phyloP scores from a whole-genome alignment of 2,797 vertebrate species.

The Gymnoscopelus braueri region DNA sequence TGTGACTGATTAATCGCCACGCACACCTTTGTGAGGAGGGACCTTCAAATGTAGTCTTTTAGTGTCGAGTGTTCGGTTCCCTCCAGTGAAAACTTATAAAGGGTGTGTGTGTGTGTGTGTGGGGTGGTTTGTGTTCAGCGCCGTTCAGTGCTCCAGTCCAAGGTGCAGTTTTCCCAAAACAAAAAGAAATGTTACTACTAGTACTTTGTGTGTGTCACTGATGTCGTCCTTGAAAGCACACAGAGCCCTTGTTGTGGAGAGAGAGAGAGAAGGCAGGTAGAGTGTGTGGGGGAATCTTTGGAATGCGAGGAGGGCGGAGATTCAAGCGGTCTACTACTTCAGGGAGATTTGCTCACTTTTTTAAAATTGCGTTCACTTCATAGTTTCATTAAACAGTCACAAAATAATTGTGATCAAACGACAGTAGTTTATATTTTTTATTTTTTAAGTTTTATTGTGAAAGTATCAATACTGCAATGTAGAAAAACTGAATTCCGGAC shows the following conservation, averaged over 20 bases:
- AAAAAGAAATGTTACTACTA: neutral
- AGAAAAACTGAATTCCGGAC: too few species aligned
- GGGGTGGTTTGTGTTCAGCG: conserved; percentile 20
- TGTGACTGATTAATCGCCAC: conserved; percentile 57
- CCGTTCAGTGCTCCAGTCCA: too few species aligned
- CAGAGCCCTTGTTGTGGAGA: conserved; percentile 19
- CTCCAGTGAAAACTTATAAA: conserved; percentile 55
- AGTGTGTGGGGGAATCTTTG: conserved; percentile 83
- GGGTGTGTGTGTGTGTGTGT: neutral
- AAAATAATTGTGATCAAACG: too few species aligned
- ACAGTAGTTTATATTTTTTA: too few species aligned
- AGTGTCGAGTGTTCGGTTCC: conserved; percentile 6
- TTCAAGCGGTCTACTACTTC: conserved; percentile 28
- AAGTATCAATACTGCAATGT: too few species aligned
- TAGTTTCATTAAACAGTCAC: too few species aligned
- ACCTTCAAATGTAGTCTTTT: conserved; percentile 48
- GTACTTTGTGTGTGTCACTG: neutral
- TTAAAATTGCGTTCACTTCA: too few species aligned
- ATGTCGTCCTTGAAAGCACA: conserved; percentile 38
- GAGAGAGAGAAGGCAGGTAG: conserved; percentile 83
- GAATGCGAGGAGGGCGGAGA: conserved; percentile 83
- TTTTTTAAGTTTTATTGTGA: too few species aligned
- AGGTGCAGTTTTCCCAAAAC: too few species aligned
- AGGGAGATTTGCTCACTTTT: too few species aligned
- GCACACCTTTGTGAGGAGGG: conserved; percentile 52